Percentiles rank a stretch among this genome's conserved stretches.
phyloP scores from a whole-genome alignment of 2,797 vertebrate species.

The Galago senegalensis region DNA sequence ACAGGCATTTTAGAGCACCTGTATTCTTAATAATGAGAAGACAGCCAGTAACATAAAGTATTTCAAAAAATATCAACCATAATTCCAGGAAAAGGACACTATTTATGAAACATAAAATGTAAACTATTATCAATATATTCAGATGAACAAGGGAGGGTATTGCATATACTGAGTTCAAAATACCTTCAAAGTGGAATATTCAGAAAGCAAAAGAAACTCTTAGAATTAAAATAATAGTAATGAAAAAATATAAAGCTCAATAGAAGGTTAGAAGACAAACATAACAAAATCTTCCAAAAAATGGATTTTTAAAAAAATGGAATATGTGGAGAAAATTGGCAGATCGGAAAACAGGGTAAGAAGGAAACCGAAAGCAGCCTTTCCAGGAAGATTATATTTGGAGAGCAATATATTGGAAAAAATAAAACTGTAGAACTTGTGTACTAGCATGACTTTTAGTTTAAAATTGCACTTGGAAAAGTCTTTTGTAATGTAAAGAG shows the following conservation, averaged over 20 bases:
- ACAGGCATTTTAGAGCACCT: not conserved
- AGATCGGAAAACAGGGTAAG: not conserved
- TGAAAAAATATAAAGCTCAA: not conserved
- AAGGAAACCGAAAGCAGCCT: too few species aligned
- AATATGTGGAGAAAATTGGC: not conserved
- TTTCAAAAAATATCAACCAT: not conserved
- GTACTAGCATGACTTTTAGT: not conserved
- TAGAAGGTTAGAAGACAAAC: not conserved
- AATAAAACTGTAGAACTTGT: not conserved
- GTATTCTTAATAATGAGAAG: not conserved
- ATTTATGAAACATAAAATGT: not conserved
- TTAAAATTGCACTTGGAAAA: conserved; percentile 13
- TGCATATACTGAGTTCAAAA: not conserved
- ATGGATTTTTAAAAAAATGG: not conserved
- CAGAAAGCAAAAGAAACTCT: not conserved
- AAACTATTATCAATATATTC: not conserved
- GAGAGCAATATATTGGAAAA: not conserved
- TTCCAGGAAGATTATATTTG: not conserved
- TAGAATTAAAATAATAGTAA: not conserved
- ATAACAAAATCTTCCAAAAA: not conserved
- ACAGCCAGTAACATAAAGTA: not conserved
- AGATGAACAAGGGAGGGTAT: not conserved
- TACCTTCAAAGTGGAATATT: not conserved
- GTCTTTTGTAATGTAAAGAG: not conserved
- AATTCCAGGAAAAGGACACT: not conserved